Evolutionary conservation across 2,888 invertebrate species (phyloP).

Genomic region (Aphodius sticticus): DNA sequence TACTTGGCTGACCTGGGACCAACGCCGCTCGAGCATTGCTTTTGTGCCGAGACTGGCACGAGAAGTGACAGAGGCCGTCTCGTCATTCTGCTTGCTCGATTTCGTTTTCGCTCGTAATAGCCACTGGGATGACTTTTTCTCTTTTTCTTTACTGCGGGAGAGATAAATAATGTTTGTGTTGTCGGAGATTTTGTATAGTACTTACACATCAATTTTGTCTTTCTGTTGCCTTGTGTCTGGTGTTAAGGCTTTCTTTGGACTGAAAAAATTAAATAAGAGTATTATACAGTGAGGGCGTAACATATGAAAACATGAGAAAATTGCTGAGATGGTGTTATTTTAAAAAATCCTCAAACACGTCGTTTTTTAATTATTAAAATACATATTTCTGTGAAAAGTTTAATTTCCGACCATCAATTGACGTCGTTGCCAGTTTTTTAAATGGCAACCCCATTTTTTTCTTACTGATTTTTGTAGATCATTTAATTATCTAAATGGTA

Average conservation of each 20-base stretch:
- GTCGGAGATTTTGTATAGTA: not conserved
- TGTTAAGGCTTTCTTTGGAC: constrained; percentile 47
- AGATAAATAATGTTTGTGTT: constrained; percentile 9
- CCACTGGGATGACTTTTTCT: constrained; percentile 50
- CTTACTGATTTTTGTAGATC: too few relatives aligned
- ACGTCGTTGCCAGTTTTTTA: too few relatives aligned
- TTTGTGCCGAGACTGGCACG: constrained; percentile 40
- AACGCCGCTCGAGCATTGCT: constrained; percentile 61
- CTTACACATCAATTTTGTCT: constrained; percentile 28
- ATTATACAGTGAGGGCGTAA: too few relatives aligned
- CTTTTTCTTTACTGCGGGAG: constrained; percentile 40
- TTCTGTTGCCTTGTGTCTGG: constrained; percentile 33
- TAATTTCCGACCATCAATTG: too few relatives aligned
- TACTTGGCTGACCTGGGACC: constrained; percentile 63
- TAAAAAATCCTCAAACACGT: too few relatives aligned
- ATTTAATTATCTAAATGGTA: too few relatives aligned
- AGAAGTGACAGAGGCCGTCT: constrained; percentile 42
- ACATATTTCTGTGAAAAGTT: too few relatives aligned
- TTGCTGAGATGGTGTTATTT: too few relatives aligned
- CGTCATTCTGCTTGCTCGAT: constrained; percentile 30
- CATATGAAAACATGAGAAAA: too few relatives aligned
- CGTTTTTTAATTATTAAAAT: too few relatives aligned
- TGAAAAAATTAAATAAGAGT: constrained; percentile 37
- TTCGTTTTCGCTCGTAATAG: constrained; percentile 42
- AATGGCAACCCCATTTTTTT: too few relatives aligned